A percentile compares a stretch with the other conserved stretches of the same genome.
These are phyloP conservation scores for Beaufortia kweichowensis DNA, from an alignment of 2,113 vertebrate genomes.

Conservation along the genomic window DNA sequence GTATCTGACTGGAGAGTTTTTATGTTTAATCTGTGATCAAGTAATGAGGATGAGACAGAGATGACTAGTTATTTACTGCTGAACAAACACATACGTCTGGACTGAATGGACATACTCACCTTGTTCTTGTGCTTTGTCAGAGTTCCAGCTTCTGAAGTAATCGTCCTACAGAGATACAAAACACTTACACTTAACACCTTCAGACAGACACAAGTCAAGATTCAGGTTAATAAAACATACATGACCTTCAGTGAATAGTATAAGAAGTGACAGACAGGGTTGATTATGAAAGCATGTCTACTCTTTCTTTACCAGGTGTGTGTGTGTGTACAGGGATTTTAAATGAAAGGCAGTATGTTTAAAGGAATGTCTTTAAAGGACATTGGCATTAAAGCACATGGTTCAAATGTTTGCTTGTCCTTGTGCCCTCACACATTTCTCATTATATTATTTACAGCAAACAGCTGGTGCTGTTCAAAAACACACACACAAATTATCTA, in stretches of 20 bases:
- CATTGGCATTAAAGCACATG: too few relatives aligned
- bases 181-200: slow-evolving; percentile 3
- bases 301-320: not conserved
- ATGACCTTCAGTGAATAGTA: not conserved
- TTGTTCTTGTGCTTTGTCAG: slow-evolving; percentile 51
- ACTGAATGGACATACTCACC: slow-evolving; percentile 36
- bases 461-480: too few relatives aligned
- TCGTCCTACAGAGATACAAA: slow-evolving; percentile 50
- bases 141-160: slow-evolving; percentile 51
- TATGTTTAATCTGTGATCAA: slow-evolving; percentile 37
- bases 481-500: too few relatives aligned
- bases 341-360: not conserved
- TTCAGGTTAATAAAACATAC: not conserved
- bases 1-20: slow-evolving; percentile 31
- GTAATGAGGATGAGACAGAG: not conserved
- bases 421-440: not conserved
- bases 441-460: too few relatives aligned
- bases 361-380: not conserved
- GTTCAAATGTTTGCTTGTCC: not conserved
- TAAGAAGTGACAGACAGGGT: not conserved
- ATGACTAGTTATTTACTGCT: not conserved
- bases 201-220: slow-evolving; percentile 10
- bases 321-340: not conserved
- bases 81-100: not conserved
- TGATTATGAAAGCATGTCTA: not conserved